phyloP scores from a whole-genome alignment of 2,888 invertebrate species.

The Chouioia cunea region DNA sequence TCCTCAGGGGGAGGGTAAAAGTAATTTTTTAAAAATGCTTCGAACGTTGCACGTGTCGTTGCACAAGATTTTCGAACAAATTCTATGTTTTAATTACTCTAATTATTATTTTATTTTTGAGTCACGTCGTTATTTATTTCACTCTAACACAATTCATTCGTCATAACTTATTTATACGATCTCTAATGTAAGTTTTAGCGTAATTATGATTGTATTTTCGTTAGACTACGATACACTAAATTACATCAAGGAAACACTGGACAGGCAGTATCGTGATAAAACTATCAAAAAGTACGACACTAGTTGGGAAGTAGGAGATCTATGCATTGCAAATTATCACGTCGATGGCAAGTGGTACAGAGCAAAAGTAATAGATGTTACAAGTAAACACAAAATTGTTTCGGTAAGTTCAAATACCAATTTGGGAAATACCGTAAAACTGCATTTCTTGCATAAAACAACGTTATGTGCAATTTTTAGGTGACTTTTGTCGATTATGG shows the following conservation, averaged over 20 bases:
- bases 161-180: too few relatives aligned
- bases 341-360: slow-evolving; percentile 79
- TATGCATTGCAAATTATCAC: slow-evolving; percentile 79
- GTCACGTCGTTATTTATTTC: too few relatives aligned
- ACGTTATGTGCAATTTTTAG: slow-evolving; percentile 54
- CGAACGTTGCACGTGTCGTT: too few relatives aligned
- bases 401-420: slow-evolving; percentile 11
- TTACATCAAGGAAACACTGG: slow-evolving; percentile 71
- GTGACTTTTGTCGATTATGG: slow-evolving; percentile 87
- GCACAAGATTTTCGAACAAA: too few relatives aligned
- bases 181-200: too few relatives aligned
- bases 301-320: slow-evolving; percentile 75
- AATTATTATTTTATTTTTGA: not conserved
- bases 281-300: slow-evolving; percentile 69
- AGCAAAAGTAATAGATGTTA: slow-evolving; percentile 72
- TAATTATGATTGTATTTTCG: slow-evolving; percentile 18
- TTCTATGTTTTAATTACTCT: too few relatives aligned
- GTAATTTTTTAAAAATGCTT: too few relatives aligned
- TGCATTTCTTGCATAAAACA: too few relatives aligned
- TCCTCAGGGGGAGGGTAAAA: too few relatives aligned
- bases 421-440: too few relatives aligned
- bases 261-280: slow-evolving; percentile 68
- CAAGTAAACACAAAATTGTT: slow-evolving; percentile 61
- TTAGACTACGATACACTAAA: slow-evolving; percentile 62
- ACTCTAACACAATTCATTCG: too few relatives aligned